Base-by-base conservation (phyloP, 2,888 invertebrate species). In the Rhagonycha lutea region DNA sequence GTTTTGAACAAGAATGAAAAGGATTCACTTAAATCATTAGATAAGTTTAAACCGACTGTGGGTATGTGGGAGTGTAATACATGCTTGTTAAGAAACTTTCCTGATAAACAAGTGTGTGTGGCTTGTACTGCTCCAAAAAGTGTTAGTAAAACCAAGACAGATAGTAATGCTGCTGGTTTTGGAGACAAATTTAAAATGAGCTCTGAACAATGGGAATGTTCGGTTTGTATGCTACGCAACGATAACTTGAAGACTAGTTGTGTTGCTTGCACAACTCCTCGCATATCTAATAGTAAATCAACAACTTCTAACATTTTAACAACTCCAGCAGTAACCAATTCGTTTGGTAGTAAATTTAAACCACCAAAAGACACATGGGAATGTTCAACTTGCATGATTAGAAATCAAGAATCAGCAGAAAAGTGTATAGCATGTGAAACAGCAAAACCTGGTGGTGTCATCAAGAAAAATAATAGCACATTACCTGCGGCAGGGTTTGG, bases 11-110 rank as follows among this genome's bases (percentile, higher is more conserved):
- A 47, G n/a, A 69, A 61, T 14, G 61, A 68, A 14, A 26, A 70
- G 12, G 11, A 61, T 4, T 47, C 14, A 2, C 8, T 28, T 18
- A 71, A 61, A 72, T 80, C 81, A 69, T 79, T 79, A 61, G 85
- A 86, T 70, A 85, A 86, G 81, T 92, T 91, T 80, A 92, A 91
- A 82, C 89, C 89, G 8, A 85, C 88, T 1, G 83, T 86, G 23
- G 90, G 89, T 68, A 89, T 90, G 18, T 94, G 94, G 94, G 91
- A 92, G 80, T 94, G 94, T 85, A 86, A 89, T 1, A 88, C 87
- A 18, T 94, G 94, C 83, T 88, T 91, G 86, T 87, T 93, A 12
- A 87, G 89, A 61, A 94, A 94, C 84, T 86, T 89, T 9, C 83
- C 85, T 0, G 86, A 86, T n/a, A 84, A 83, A 2, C 82, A 80